Evolutionary conservation across 2,888 invertebrate genomes (phyloP), one percentile per base, ranked within the genome.

Genomic region (Hypsopygia costalis): DNA sequence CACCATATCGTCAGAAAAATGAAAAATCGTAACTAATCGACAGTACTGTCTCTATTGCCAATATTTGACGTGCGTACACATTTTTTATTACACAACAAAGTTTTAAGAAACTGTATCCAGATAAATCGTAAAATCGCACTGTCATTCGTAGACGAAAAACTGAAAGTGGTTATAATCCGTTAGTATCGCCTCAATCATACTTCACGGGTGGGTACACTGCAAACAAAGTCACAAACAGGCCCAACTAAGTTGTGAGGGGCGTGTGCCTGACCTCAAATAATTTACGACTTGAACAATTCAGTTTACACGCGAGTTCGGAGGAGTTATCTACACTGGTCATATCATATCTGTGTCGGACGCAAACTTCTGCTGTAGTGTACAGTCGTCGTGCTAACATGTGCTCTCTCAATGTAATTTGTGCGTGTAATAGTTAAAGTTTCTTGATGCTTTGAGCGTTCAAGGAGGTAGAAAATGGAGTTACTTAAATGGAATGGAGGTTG

Each of bases 261-360:
- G 67, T 80, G 73, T 70, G 72, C 62, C 73, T 67, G 73, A 75
- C 73, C 74, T 75, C 68, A 73, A 76, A 75, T 81, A 79, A 81
- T 81, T 80, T 79, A 80, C 70, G 76, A 75, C 68, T 77, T 66
- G 56, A 73, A 75, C 74, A 73, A 75, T 77, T 62, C 64, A 73
- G 75, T 79, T 78, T 60, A 71, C 65, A 69, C 66, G 62, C 62
- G 62, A 67, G 59, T 58, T 55, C 66, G 65, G 60, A 63, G 58
- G 68, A 69, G 66, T 64, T 79, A 69, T 76, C 73, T 70, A 67
- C 64, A 66, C 57, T 64, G 68, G 75, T 70, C 39, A 39, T 39
- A 31, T 25, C 72, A 74, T 78, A 77, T 77, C 78, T 82, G 81
- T 61, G 68, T 63, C 66, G 55, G 81, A 80, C 78, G 67, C 67